Conservation (phyloP, 2,888 invertebrate genomes). For the Parochlus steinenii region DNA sequence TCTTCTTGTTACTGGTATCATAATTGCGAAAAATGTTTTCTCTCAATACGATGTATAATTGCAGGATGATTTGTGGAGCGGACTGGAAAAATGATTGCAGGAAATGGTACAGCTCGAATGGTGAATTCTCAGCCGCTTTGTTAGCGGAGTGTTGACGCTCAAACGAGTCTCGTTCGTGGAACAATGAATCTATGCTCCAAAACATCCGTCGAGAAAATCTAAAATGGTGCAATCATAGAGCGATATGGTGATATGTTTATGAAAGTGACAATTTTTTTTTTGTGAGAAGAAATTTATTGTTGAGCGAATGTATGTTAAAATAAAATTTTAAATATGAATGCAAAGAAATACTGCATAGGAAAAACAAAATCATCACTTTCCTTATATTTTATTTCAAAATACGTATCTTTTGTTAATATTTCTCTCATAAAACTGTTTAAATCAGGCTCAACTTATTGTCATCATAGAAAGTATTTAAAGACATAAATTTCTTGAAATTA, state of each 20-base stretch:
- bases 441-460: no score
- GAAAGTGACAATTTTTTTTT: slow-evolving; percentile 6
- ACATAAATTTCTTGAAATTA: no score
- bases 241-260: background rate
- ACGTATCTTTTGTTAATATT: no score
- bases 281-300: background rate
- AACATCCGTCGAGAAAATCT: slow-evolving; percentile 59
- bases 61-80: slow-evolving; percentile 53
- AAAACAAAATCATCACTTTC: background rate
- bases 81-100: slow-evolving; percentile 63
- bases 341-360: slow-evolving; percentile 14
- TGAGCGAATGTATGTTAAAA: background rate
- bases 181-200: slow-evolving; percentile 56
- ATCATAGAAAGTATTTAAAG: no score
- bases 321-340: slow-evolving; percentile 7
- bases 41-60: slow-evolving; percentile 43
- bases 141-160: slow-evolving; percentile 41
- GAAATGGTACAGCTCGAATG: slow-evolving; percentile 60
- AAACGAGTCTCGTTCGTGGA: slow-evolving; percentile 36
- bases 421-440: no score
- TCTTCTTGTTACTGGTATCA: slow-evolving; percentile 41
- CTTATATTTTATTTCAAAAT: no score
- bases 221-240: slow-evolving; percentile 14
- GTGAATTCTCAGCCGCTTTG: slow-evolving; percentile 43
- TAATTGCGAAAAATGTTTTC: slow-evolving; percentile 36